Evolutionary conservation across 1,140 invertebrate genomes (phyloP), one percentile per base, ranked within the genome.

Genomic region (Mactra quadrangularis): DNA sequence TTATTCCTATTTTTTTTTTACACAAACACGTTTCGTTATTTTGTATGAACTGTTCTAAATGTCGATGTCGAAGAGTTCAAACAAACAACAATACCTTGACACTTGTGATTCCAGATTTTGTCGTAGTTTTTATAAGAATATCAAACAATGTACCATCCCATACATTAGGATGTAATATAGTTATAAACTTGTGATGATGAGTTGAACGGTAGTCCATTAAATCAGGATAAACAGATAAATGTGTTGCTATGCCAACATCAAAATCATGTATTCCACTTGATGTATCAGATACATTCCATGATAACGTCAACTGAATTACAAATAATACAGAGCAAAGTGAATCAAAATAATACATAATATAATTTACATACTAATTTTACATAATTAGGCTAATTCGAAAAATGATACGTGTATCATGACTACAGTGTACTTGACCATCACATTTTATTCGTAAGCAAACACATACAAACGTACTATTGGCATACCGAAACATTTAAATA

Each of bases 81-180:
- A 41, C 6, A 41, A 41, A 41, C 6, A 15, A 22, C 4, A 27
- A 35, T 72, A 72, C 70, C 70, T 72, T 55, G n/a, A 57, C 33
- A 22, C 64, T 59, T 22, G 25, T 19, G 17, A 78, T 45, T 2
- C 25, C 41, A 0, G 75, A 78, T 52, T 66, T 78, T 19, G 60
- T 66, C 7, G 52, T 78, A 25, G 62, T 47, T 57, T 55, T 78
- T 3, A 78, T 11, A n/a, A 78, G 3, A 13, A 78, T 45, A 31
- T 53, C 50, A 68, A 78, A 78, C 29, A 17, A 33, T 57, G 66
- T 45, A 11, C 75, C 75, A 41, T 78, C 62, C 50, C 50, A 68
- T 27, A 78, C 47, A 41, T 68, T 50, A 38, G 75, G 75, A 27
- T 78, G 60, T 15, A 66, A n/a, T n/a, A 78, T 33, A 0, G 33